Evolutionary conservation across 2,888 invertebrate species (phyloP).

Genomic region (Dasysyrphus albostriatus): DNA sequence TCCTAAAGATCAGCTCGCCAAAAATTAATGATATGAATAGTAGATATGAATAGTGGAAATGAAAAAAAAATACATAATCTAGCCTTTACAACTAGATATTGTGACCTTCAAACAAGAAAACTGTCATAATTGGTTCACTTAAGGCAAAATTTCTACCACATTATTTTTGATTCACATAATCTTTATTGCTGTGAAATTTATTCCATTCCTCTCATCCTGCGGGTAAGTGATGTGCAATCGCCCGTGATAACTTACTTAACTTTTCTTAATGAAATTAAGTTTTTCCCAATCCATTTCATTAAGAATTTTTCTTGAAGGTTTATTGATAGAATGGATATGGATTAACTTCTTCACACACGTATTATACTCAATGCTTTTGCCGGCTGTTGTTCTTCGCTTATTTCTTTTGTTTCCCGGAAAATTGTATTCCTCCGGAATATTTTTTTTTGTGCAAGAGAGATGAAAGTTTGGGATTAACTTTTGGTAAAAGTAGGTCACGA

Average conservation of each 20-base stretch:
- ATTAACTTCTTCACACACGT: constrained; percentile 3
- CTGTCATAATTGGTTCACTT: neutral
- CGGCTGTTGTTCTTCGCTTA: constrained; percentile 2
- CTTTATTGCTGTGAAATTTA: neutral
- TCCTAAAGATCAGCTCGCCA: no score
- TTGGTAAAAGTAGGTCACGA: constrained; percentile 16
- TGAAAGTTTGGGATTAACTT: neutral
- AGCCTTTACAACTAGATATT: no score
- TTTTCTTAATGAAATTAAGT: constrained; percentile 9
- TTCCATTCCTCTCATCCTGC: neutral
- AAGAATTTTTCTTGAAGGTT: neutral
- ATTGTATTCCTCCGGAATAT: neutral
- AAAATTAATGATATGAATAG: no score
- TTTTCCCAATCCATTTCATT: neutral
- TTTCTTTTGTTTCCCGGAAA: neutral
- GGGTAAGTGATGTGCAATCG: neutral
- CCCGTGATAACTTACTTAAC: neutral
- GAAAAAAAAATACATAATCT: no score
- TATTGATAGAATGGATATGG: constrained; percentile 5
- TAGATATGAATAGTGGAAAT: no score
- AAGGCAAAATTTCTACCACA: neutral
- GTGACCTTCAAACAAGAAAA: no score
- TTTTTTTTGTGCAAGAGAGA: neutral
- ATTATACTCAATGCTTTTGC: constrained; percentile 4
- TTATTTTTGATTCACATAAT: neutral